Evolutionary conservation across 2,797 vertebrate species (phyloP), one percentile per base, ranked within the genome.

Genomic region (Melanotaenia maccullochi): DNA sequence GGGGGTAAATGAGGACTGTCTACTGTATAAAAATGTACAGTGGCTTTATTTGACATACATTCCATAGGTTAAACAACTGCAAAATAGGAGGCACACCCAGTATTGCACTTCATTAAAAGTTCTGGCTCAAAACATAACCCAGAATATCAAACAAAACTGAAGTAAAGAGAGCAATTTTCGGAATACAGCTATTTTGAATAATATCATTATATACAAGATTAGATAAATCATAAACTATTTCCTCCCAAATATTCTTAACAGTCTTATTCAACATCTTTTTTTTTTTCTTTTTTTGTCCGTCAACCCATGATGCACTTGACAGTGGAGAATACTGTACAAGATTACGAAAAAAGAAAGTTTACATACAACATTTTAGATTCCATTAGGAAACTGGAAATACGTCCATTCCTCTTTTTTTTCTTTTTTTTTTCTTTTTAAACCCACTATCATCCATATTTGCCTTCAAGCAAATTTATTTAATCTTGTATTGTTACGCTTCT

Each of bases 31-130:
- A 99, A 99, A 99, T 96, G 97, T 98, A 99, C 98, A 99, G 97
- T 96, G 97, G 96, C 93, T 97, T 98, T 99, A 99, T 98, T 67
- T 98, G 96, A 99, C 96, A 97, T 98, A 99, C 97, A 99, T 99
- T 99, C 97, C 97, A 96, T 96, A 96, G 96, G 96, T 97, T 97
- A 96, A 92, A 98, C 97, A 97, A 96, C 97, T 98, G 97, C 96
- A 95, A 97, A 96, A 97, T 96, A 97, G 97, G 97, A 98, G 98
- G 97, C 98, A 99, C 97, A 97, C 97, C 97, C 96, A 97, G 96
- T 99, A 98, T 99, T 99, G 98, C 97, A 99, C 97, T 97, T 99
- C 97, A 97, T 97, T 97, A 97, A 98, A 99, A 98, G 95, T 97
- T 99, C 97, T 98, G 97, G 97, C 97, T 98, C 96, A 96, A 96